Evolutionary conservation across 2,113 vertebrate genomes (phyloP).

Genomic region (Chloropsis hardwickii): DNA sequence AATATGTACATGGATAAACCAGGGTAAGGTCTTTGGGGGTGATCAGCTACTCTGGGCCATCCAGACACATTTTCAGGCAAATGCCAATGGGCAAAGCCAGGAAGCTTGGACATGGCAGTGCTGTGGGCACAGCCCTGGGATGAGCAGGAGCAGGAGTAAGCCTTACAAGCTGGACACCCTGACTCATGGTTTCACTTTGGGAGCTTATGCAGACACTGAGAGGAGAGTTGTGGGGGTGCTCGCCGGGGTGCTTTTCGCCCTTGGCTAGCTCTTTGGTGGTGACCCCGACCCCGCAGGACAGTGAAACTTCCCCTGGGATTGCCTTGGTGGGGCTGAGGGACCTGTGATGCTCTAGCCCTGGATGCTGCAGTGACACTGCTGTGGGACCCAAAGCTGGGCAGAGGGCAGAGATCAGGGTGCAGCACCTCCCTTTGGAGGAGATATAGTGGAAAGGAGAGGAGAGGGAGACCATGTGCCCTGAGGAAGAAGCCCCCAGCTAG

Average conservation of each 20-base stretch:
- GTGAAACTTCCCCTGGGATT: neutral
- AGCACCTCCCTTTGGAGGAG: neutral
- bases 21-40: neutral
- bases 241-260: too few species aligned
- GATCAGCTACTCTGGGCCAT: neutral
- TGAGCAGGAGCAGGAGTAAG: neutral
- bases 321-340: neutral
- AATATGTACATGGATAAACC: neutral
- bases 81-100: fast-evolving
- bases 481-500: neutral
- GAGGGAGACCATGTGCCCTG: neutral
- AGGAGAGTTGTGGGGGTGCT: too few species aligned
- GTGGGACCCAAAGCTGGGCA: neutral
- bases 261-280: too few species aligned
- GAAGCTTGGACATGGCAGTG: neutral
- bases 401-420: neutral
- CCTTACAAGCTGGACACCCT: fast-evolving
- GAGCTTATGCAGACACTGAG: neutral
- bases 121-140: neutral
- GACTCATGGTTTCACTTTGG: fast-evolving
- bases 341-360: neutral
- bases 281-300: too few species aligned
- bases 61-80: neutral
- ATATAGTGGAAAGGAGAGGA: neutral
- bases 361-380: neutral